Evolutionary conservation across 2,888 invertebrate genomes (phyloP).

Genomic region (Troides helena): DNA sequence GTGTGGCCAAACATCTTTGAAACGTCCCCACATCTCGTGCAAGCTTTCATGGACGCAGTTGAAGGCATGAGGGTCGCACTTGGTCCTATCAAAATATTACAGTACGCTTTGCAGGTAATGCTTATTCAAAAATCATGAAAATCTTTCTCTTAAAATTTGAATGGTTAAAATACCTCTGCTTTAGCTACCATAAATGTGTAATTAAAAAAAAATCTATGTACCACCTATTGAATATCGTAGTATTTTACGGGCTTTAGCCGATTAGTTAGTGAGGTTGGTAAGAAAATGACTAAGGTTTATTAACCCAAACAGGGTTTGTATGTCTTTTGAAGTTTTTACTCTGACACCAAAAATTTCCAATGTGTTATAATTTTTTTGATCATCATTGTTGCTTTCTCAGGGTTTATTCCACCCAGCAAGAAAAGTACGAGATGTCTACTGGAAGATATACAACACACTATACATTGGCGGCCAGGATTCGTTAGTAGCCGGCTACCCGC

Average conservation of each 20-base stretch:
- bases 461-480: slow-evolving; percentile 99
- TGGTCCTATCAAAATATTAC: slow-evolving; percentile 97
- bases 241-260: too few species aligned
- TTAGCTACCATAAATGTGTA: too few species aligned
- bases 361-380: neutral
- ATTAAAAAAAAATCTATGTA: too few species aligned
- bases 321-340: too few species aligned
- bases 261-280: too few species aligned
- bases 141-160: too few species aligned
- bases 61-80: slow-evolving; percentile 98
- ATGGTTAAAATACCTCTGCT: too few species aligned
- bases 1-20: slow-evolving; percentile 99
- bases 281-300: too few species aligned
- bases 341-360: neutral
- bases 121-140: neutral
- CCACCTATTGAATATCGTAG: too few species aligned
- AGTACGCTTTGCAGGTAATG: slow-evolving; percentile 94
- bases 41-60: slow-evolving; percentile 99
- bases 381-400: slow-evolving; percentile 64
- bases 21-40: slow-evolving; percentile 99
- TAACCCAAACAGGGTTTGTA: too few species aligned
- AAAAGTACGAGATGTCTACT: slow-evolving; percentile 99
- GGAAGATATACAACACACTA: slow-evolving; percentile 99
- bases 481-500: slow-evolving; percentile 97
- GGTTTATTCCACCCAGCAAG: slow-evolving; percentile 99